These are phyloP conservation scores for Dendropsophus ebraccatus DNA, from an alignment of 2,113 vertebrate genomes.

Conservation along the genomic window DNA sequence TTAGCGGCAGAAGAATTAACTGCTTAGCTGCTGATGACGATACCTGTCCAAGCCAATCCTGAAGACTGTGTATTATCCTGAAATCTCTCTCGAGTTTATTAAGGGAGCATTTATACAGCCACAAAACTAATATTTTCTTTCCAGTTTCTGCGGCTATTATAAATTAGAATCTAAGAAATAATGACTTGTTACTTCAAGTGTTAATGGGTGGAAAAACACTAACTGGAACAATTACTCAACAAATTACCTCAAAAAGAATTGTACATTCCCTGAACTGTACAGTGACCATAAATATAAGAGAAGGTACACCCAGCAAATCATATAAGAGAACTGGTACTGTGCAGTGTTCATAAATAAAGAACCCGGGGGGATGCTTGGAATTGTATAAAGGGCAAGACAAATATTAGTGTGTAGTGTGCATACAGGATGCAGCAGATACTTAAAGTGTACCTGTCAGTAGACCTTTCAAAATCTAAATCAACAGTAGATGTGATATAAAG, in stretches of 20 bases:
- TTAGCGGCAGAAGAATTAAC: constrained; percentile 51
- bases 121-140: constrained; percentile 19
- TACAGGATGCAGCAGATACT: neutral
- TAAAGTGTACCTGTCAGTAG: too few relatives aligned
- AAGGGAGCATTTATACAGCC: neutral
- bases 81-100: neutral
- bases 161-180: neutral
- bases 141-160: neutral
- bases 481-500: too few relatives aligned
- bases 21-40: neutral
- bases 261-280: neutral
- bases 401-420: neutral
- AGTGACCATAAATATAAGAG: neutral
- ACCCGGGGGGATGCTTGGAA: too few relatives aligned
- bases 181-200: neutral
- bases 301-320: neutral
- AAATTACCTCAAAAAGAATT: neutral
- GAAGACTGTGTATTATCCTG: neutral
- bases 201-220: neutral
- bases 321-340: neutral
- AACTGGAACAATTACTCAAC: neutral
- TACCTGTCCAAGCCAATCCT: neutral
- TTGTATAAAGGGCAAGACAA: neutral
- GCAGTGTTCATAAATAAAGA: neutral
- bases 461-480: too few relatives aligned